Evolutionary conservation across 2,797 vertebrate species (phyloP).

Genomic region (Leptatherina wallacei): DNA sequence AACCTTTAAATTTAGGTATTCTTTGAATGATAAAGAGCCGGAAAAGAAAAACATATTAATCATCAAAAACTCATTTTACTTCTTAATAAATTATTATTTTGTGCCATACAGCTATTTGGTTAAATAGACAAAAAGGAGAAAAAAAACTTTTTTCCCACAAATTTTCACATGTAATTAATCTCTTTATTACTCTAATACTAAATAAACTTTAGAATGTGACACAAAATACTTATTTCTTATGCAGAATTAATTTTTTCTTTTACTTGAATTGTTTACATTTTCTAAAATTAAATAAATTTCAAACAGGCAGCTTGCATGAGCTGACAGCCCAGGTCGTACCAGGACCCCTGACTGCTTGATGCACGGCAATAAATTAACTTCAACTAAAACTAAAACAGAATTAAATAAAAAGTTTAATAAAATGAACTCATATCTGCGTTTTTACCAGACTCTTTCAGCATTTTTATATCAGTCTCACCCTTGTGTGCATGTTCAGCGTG

Average conservation of each 20-base stretch:
- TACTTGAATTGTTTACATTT: neutral
- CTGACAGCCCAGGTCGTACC: neutral
- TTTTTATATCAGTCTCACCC: slow-evolving; percentile 17
- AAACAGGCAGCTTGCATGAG: neutral
- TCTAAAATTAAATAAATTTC: neutral
- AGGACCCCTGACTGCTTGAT: neutral
- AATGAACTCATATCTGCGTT: slow-evolving; percentile 14
- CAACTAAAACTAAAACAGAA: slow-evolving; percentile 8
- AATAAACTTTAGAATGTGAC: slow-evolving; percentile 2
- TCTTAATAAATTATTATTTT: neutral
- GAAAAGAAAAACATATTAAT: neutral
- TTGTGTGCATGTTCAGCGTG: slow-evolving; percentile 3
- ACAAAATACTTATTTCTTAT: neutral
- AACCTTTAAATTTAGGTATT: neutral
- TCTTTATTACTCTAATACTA: neutral
- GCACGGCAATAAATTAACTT: slow-evolving; percentile 7
- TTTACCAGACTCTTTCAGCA: neutral
- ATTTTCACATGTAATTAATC: neutral
- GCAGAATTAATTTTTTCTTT: neutral
- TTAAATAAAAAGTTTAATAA: slow-evolving; percentile 10
- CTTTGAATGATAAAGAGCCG: neutral
- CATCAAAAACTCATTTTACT: neutral
- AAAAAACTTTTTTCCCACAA: neutral
- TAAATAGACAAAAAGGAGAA: neutral
- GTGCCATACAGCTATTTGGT: neutral